Conservation (phyloP, 1,140 invertebrate genomes). For the Kradibia gibbosae region DNA sequence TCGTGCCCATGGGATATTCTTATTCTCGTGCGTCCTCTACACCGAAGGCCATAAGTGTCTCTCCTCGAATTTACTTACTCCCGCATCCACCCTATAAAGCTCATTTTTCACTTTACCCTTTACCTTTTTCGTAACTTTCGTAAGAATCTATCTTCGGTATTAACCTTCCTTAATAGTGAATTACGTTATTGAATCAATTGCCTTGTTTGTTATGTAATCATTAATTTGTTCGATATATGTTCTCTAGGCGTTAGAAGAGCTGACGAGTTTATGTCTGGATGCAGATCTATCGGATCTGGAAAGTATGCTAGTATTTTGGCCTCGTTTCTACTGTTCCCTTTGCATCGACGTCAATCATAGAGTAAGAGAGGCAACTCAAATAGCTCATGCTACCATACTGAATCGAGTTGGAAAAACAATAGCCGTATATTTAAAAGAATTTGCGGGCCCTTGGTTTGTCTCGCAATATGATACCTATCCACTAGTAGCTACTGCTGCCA, state of each 20-base stretch:
- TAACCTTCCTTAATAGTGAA: too few species aligned
- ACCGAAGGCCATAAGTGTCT: too few species aligned
- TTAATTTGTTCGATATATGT: too few species aligned
- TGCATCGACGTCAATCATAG: slow-evolving; percentile 84
- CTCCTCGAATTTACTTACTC: too few species aligned
- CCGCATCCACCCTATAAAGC: too few species aligned
- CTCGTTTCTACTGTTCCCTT: slow-evolving; percentile 81
- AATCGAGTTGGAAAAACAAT: slow-evolving; percentile 80
- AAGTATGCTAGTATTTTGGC: slow-evolving; percentile 83
- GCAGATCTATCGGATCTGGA: slow-evolving; percentile 77
- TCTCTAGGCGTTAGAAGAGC: slow-evolving; percentile 88
- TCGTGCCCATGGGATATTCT: too few species aligned
- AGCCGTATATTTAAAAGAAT: slow-evolving; percentile 83
- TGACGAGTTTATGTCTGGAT: slow-evolving; percentile 78
- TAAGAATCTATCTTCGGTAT: too few species aligned
- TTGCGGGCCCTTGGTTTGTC: slow-evolving; percentile 84
- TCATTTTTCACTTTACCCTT: too few species aligned
- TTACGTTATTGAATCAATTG: too few species aligned
- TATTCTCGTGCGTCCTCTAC: too few species aligned
- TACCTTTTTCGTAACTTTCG: too few species aligned
- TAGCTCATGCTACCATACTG: slow-evolving; percentile 80
- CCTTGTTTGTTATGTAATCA: too few species aligned
- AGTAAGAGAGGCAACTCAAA: slow-evolving; percentile 83
- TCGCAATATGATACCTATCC: slow-evolving; percentile 87
- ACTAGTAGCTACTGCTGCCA: slow-evolving; percentile 83